phyloP scores from a whole-genome alignment of 2,113 vertebrate genomes.

The Neodontobutis hainanensis region DNA sequence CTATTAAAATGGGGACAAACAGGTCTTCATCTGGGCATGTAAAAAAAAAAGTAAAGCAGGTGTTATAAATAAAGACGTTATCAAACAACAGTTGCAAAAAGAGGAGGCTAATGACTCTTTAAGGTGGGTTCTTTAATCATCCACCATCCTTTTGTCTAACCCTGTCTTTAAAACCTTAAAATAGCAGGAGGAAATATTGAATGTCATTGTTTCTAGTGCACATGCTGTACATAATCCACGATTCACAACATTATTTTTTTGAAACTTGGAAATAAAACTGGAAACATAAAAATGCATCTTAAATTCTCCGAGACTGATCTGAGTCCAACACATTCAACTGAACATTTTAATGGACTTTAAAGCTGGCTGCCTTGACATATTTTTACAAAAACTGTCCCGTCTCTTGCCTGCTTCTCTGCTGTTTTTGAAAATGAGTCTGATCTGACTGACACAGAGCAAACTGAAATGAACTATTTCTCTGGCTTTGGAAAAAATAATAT shows the following conservation, averaged over 20 bases:
- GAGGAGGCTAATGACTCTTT: no score
- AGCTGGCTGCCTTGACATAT: background rate
- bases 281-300: background rate
- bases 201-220: background rate
- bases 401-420: background rate
- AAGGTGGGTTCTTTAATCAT: no score
- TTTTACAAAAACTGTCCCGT: background rate
- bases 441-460: background rate
- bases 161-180: no score
- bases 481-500: background rate
- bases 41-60: no score
- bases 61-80: no score
- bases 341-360: background rate
- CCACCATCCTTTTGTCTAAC: no score
- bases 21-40: no score
- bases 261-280: background rate
- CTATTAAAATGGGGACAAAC: no score
- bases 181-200: background rate
- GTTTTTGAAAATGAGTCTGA: background rate
- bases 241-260: background rate
- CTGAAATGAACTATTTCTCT: background rate
- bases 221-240: background rate
- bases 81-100: no score
- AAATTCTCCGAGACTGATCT: background rate
- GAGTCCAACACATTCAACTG: background rate